These are phyloP conservation scores for Bhutanitis thaidina DNA, from an alignment of 2,888 invertebrate species.

Conservation along the genomic window DNA sequence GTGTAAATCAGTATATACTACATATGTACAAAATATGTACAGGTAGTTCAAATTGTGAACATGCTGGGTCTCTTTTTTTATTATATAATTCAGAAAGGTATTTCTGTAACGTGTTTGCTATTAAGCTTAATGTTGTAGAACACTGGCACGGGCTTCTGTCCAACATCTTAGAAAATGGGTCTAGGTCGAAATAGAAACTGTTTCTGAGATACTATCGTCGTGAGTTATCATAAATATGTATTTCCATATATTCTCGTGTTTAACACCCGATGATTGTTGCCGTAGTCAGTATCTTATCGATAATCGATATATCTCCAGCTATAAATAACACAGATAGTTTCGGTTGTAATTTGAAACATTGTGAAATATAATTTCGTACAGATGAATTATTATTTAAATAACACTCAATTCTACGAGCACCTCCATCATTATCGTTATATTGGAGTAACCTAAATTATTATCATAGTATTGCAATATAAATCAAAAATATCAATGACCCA, in stretches of 20 bases:
- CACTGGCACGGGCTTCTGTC: slow-evolving; percentile 7
- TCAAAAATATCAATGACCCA: too few species aligned
- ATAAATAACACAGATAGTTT: slow-evolving; percentile 15
- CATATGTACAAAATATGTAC: too few species aligned
- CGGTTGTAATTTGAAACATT: slow-evolving; percentile 9
- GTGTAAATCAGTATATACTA: too few species aligned
- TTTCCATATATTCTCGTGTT: slow-evolving; percentile 1
- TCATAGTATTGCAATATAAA: too few species aligned
- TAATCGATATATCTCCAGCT: slow-evolving; percentile 5
- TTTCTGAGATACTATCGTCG: not conserved
- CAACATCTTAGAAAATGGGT: slow-evolving; percentile 16
- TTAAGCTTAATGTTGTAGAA: not conserved
- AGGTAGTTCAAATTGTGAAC: too few species aligned
- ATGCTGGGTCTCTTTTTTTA: too few species aligned
- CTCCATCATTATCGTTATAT: too few species aligned
- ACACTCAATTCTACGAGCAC: too few species aligned
- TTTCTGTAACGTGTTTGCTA: slow-evolving; percentile 5
- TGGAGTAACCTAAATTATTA: too few species aligned
- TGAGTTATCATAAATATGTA: not conserved
- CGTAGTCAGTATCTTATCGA: slow-evolving; percentile 9
- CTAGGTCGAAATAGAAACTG: slow-evolving; percentile 12
- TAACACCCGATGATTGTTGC: slow-evolving; percentile 6
- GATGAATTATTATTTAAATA: not conserved
- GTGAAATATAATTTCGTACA: slow-evolving; percentile 8
- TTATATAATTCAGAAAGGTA: not conserved